Evolutionary conservation across 2,888 invertebrate species (phyloP).

Genomic region (Caenorhabditis sp.): DNA sequence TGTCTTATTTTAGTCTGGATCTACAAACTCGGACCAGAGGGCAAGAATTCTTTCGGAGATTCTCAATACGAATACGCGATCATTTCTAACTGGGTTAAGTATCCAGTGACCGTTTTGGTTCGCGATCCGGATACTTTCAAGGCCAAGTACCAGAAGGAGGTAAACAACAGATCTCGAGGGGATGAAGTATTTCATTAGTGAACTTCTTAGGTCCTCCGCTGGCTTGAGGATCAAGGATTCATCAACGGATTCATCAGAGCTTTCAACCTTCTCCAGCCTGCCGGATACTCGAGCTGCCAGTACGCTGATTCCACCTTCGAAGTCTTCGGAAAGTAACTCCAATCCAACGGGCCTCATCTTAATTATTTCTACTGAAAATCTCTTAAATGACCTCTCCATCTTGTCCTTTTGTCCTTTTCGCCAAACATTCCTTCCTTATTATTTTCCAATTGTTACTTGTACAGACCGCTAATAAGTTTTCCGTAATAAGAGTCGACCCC

Average conservation of each 20-base stretch:
- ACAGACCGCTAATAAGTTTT: constrained; percentile 47
- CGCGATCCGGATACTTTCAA: constrained; percentile 79
- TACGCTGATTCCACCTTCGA: constrained; percentile 79
- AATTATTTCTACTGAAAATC: constrained; percentile 45
- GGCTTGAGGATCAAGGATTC: constrained; percentile 78
- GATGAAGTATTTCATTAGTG: too few relatives aligned
- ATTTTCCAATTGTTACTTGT: constrained; percentile 40
- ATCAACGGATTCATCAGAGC: constrained; percentile 79
- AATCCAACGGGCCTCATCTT: constrained; percentile 23
- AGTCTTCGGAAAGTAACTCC: constrained; percentile 75
- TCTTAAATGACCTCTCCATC: constrained; percentile 54
- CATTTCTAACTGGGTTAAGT: constrained; percentile 79
- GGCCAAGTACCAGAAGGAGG: constrained; percentile 75
- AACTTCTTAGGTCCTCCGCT: constrained; percentile 63
- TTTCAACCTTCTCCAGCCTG: constrained; percentile 79
- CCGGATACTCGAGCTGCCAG: constrained; percentile 77
- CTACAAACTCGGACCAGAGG: constrained; percentile 79
- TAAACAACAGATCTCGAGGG: too few relatives aligned
- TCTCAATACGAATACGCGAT: constrained; percentile 79
- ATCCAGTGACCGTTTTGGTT: constrained; percentile 79
- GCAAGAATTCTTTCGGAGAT: constrained; percentile 79
- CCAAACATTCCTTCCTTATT: constrained; percentile 43
- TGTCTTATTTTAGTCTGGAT: constrained; percentile 77
- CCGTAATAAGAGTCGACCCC: constrained; percentile 22
- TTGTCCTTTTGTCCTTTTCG: constrained; percentile 15